These are phyloP conservation scores for Cardiocondyla obscurior DNA, from an alignment of 1,140 invertebrate species.

Conservation along the genomic window DNA sequence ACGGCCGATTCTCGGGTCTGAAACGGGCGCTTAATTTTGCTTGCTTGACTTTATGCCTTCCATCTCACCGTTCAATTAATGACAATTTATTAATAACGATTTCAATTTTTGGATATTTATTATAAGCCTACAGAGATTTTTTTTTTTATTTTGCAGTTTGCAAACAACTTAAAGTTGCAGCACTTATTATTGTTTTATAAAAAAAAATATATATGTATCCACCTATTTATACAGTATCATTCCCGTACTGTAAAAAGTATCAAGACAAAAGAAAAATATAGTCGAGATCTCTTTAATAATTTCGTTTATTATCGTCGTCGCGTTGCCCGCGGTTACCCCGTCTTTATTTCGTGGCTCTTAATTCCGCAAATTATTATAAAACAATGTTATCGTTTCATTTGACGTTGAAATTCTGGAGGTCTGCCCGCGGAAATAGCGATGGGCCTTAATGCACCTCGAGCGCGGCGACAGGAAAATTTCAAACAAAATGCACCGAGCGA, in stretches of 20 bases:
- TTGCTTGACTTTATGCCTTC: neutral
- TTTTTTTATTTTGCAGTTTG: neutral
- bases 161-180: neutral
- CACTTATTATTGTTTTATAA: neutral
- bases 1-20: neutral
- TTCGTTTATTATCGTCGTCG: conserved; percentile 41
- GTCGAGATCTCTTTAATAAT: conserved; percentile 50
- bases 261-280: neutral
- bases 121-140: neutral
- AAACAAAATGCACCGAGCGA: neutral
- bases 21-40: neutral
- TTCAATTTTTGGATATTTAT: neutral
- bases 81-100: conserved; percentile 20
- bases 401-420: conserved; percentile 26
- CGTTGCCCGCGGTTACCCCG: conserved; percentile 9
- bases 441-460: neutral
- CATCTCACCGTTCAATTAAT: neutral
- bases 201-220: no score
- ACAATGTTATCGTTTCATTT: conserved; percentile 63
- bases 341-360: conserved; percentile 50
- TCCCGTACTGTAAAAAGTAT: neutral
- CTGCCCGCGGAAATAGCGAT: neutral
- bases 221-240: neutral
- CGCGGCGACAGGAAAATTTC: neutral
- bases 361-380: conserved; percentile 65